Conservation (phyloP, 2,888 invertebrate species). For the Apamea monoglypha region DNA sequence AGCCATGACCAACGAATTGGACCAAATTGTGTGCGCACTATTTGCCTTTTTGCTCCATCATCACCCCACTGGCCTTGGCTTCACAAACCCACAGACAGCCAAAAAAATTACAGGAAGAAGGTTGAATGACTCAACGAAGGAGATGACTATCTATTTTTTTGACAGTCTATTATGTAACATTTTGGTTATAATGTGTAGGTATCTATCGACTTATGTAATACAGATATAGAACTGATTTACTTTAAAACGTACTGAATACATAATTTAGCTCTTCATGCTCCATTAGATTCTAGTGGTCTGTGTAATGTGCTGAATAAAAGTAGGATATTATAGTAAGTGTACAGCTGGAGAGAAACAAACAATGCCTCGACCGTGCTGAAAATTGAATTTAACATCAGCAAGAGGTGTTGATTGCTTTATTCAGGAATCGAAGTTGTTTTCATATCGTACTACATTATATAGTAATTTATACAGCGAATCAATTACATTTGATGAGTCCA, state of each 20-base stretch:
- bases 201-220: neutral
- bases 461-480: slow-evolving; percentile 31
- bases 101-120: slow-evolving; percentile 66
- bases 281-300: slow-evolving; percentile 34
- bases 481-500: slow-evolving; percentile 42
- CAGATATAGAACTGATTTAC: slow-evolving; percentile 32
- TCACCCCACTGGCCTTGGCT: slow-evolving; percentile 70
- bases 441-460: neutral
- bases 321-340: neutral
- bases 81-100: slow-evolving; percentile 55
- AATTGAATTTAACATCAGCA: slow-evolving; percentile 20
- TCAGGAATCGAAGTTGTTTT: slow-evolving; percentile 20
- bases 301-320: slow-evolving; percentile 31
- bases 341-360: slow-evolving; percentile 21
- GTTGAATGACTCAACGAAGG: slow-evolving; percentile 66
- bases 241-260: slow-evolving; percentile 31
- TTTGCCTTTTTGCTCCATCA: slow-evolving; percentile 66
- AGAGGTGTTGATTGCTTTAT: slow-evolving; percentile 22
- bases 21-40: slow-evolving; percentile 42
- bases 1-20: slow-evolving; percentile 44
- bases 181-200: slow-evolving; percentile 35
- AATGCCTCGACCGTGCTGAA: neutral
- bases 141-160: slow-evolving; percentile 56
- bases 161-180: slow-evolving; percentile 52
- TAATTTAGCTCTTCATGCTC: slow-evolving; percentile 28